phyloP scores from a whole-genome alignment of 1,140 invertebrate species.

The Scaptodrosophila lebanonensis region DNA sequence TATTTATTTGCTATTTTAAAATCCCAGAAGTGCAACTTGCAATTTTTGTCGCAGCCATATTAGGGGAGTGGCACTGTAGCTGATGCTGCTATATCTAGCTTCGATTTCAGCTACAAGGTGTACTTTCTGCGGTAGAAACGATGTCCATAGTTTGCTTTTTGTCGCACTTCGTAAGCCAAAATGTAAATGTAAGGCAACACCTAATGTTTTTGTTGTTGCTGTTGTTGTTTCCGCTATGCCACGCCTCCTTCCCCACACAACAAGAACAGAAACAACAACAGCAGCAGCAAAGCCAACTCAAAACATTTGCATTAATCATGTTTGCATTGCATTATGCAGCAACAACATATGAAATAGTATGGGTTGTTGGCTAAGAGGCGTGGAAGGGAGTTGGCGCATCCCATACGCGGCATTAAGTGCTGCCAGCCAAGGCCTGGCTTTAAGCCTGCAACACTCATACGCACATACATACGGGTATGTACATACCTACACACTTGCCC shows the following conservation, averaged over 20 bases:
- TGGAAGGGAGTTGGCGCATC: too few relatives aligned
- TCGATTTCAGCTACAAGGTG: too few relatives aligned
- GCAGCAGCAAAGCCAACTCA: conserved; percentile 51
- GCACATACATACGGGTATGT: conserved; percentile 9
- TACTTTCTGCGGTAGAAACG: too few relatives aligned
- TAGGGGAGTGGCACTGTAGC: conserved; percentile 1
- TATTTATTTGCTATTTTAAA: too few relatives aligned
- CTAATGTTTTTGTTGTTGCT: conserved; percentile 3
- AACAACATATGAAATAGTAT: conserved; percentile 51
- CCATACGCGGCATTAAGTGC: conserved; percentile 12
- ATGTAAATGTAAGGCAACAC: conserved; percentile 70
- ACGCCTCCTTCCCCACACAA: background rate
- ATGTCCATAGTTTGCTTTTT: too few relatives aligned
- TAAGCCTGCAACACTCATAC: conserved; percentile 36
- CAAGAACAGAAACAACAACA: too few relatives aligned
- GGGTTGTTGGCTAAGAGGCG: too few relatives aligned
- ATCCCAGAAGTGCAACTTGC: too few relatives aligned
- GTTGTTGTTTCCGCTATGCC: background rate
- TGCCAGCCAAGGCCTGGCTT: conserved; percentile 42
- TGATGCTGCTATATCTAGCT: conserved; percentile 31
- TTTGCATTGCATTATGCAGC: conserved; percentile 71
- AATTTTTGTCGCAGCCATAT: too few relatives aligned
- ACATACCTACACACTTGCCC: conserved; percentile 15
- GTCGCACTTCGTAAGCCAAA: conserved; percentile 57
- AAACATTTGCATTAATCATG: conserved; percentile 75